Percentiles rank a stretch among this genome's conserved stretches.
Evolutionary conservation across 2,113 vertebrate species (phyloP).

Genomic region (Cynocephalus volans): DNA sequence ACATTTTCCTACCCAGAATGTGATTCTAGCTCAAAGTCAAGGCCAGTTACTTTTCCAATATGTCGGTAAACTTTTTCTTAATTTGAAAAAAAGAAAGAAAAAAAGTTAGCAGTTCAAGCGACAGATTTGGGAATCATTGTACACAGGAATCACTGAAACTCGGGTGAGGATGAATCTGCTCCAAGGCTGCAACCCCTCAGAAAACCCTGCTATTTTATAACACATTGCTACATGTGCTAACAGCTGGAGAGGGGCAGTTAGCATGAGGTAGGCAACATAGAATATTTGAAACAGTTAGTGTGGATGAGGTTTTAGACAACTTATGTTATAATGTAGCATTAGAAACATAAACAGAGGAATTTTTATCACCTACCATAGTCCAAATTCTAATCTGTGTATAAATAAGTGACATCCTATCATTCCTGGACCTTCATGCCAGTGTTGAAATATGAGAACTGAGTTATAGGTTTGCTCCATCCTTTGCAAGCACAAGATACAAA

Average conservation of each 20-base stretch:
- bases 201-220: background rate
- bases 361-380: background rate
- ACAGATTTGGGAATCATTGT: background rate
- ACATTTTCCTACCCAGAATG: too few relatives aligned
- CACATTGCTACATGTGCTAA: background rate
- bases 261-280: background rate
- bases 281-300: background rate
- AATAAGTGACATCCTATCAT: background rate
- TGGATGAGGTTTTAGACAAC: background rate
- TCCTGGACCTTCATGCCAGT: background rate
- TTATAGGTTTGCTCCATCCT: background rate
- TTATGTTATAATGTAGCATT: background rate
- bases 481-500: conserved; percentile 57
- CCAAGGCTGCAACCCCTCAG: background rate
- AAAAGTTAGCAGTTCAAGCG: too few relatives aligned
- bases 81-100: too few relatives aligned
- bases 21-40: too few relatives aligned
- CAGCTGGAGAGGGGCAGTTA: background rate
- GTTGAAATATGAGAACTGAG: conserved; percentile 47
- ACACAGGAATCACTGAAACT: background rate
- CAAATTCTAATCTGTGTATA: conserved; percentile 48
- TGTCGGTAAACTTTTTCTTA: too few relatives aligned
- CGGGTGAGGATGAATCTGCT: background rate
- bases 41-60: too few relatives aligned
- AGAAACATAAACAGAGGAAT: background rate